Evolutionary conservation across 2,888 invertebrate species (phyloP).

Genomic region (Hoplodrina blanda): DNA sequence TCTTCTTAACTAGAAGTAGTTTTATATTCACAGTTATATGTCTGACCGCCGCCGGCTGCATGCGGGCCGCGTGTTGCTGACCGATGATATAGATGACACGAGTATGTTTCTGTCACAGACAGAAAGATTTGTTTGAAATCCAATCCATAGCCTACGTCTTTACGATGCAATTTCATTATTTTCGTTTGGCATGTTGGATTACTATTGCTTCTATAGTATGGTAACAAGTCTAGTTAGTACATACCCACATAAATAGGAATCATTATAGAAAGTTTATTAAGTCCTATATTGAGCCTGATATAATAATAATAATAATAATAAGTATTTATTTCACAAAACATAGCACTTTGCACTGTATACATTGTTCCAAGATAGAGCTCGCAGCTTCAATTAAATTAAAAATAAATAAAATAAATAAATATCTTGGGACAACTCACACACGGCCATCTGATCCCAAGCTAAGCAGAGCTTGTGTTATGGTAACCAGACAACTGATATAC

Average conservation of each 20-base stretch:
- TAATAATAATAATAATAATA: no score
- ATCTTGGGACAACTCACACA: no score
- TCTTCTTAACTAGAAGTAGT: not conserved
- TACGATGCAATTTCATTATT: not conserved
- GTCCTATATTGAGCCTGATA: not conserved
- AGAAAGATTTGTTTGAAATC: not conserved
- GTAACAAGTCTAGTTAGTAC: not conserved
- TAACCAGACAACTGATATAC: no score
- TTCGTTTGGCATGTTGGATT: not conserved
- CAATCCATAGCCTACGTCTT: not conserved
- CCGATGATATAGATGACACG: no score
- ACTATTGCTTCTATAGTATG: not conserved
- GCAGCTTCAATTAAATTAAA: constrained; percentile 16
- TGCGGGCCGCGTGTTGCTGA: no score
- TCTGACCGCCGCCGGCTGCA: no score
- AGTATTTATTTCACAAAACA: no score
- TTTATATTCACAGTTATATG: not conserved
- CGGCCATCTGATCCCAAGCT: no score
- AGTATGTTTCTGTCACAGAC: no score
- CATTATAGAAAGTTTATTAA: constrained; percentile 13
- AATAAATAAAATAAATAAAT: no score
- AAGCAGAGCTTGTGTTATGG: no score
- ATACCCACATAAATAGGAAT: not conserved
- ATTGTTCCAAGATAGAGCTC: constrained; percentile 1
- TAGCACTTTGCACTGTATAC: no score